Conservation (phyloP, 2,113 vertebrate species). For the Struthio camelus region DNA sequence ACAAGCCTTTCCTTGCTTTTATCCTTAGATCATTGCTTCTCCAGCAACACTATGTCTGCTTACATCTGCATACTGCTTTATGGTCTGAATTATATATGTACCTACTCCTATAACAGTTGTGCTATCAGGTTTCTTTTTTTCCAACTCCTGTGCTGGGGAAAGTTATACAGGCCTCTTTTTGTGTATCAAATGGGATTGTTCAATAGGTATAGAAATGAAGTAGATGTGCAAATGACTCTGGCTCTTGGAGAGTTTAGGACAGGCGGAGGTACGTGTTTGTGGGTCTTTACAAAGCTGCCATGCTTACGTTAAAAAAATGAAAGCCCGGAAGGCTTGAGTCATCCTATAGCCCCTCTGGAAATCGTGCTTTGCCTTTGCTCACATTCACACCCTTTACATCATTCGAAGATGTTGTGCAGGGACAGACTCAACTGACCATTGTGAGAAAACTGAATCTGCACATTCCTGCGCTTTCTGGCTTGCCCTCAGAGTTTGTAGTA, state of each 20-base stretch:
- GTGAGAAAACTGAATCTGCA: slow-evolving; percentile 18
- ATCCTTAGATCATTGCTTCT: background rate
- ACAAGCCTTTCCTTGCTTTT: background rate
- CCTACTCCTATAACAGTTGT: background rate
- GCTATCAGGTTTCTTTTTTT: background rate
- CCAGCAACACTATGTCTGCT: background rate
- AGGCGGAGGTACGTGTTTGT: background rate
- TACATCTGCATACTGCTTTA: background rate
- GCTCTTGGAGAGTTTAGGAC: background rate
- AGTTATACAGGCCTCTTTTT: background rate
- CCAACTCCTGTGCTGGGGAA: background rate
- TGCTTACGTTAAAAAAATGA: slow-evolving; percentile 33
- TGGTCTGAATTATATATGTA: background rate
- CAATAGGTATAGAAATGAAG: background rate
- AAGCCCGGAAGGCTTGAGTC: slow-evolving; percentile 36
- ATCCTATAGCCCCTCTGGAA: slow-evolving; percentile 57
- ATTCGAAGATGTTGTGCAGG: slow-evolving; percentile 7
- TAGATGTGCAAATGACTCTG: background rate
- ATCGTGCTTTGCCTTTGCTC: slow-evolving; percentile 43
- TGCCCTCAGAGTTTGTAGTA: background rate
- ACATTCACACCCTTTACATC: slow-evolving; percentile 37
- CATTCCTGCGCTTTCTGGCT: slow-evolving; percentile 10
- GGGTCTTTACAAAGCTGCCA: background rate
- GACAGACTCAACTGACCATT: background rate
- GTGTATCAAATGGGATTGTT: background rate